Evolutionary conservation across 2,888 invertebrate genomes (phyloP).

Genomic region (Mesorhabditis spiculigera): DNA sequence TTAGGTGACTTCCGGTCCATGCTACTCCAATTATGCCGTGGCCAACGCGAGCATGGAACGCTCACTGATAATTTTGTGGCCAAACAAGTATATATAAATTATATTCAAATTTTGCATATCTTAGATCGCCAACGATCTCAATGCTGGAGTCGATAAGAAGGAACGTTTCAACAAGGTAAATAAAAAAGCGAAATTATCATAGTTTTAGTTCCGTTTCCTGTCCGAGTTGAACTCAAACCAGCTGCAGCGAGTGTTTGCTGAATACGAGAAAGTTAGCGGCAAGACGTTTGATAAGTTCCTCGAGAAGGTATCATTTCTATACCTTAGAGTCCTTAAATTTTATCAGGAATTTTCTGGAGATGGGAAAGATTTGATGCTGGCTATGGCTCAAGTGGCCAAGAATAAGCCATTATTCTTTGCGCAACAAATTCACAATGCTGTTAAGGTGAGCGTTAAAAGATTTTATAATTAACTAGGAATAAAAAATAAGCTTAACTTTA

Average conservation of each 20-base stretch:
- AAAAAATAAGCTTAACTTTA: no score
- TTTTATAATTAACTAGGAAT: not conserved
- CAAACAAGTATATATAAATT: not conserved
- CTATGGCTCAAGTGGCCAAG: not conserved
- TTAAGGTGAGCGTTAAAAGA: slow-evolving; percentile 3
- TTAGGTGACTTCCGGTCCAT: not conserved
- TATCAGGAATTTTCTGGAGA: not conserved
- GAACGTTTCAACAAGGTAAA: not conserved
- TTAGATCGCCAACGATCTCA: slow-evolving; percentile 2
- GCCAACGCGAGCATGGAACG: not conserved
- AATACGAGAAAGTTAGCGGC: not conserved
- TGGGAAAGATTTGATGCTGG: slow-evolving; percentile 4
- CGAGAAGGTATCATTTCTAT: not conserved
- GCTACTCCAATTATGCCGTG: not conserved
- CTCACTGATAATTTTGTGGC: not conserved
- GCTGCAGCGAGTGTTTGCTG: not conserved
- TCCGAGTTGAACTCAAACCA: not conserved
- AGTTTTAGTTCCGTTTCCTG: not conserved
- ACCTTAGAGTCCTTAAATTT: not conserved
- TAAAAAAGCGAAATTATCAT: not conserved
- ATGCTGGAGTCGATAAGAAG: slow-evolving; percentile 2
- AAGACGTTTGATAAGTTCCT: slow-evolving; percentile 1
- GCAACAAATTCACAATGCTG: not conserved
- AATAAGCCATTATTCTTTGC: slow-evolving; percentile 5
- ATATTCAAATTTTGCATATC: not conserved